Percentiles rank a stretch among this genome's conserved stretches.
Evolutionary conservation across 1,140 invertebrate genomes (phyloP).

Genomic region (Drosophila kurseongensis): DNA sequence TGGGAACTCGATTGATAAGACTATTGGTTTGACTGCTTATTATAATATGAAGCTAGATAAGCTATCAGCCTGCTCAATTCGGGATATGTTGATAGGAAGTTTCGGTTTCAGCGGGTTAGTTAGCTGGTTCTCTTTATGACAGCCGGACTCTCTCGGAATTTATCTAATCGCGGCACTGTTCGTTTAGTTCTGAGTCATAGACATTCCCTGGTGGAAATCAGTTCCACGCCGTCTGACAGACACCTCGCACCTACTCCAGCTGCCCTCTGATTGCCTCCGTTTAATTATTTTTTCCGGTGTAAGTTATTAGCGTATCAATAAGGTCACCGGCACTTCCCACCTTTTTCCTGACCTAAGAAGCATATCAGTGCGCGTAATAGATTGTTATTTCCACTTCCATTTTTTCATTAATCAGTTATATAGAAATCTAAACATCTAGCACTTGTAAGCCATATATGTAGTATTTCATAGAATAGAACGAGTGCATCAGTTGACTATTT

Average conservation of each 20-base stretch:
- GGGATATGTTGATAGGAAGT: background rate
- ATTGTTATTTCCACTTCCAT: too few relatives aligned
- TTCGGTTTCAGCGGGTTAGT: conserved; percentile 1
- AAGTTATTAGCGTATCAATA: conserved; percentile 13
- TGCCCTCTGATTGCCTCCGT: background rate
- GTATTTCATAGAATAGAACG: too few relatives aligned
- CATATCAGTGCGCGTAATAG: background rate
- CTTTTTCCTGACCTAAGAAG: background rate
- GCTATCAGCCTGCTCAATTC: conserved; percentile 2
- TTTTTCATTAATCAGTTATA: too few relatives aligned
- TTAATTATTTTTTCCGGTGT: conserved; percentile 31
- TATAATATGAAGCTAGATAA: background rate
- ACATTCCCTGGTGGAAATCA: conserved; percentile 15
- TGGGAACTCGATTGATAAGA: background rate
- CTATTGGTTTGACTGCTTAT: background rate
- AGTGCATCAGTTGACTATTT: too few relatives aligned
- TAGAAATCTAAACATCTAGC: too few relatives aligned
- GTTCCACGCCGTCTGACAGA: conserved; percentile 12
- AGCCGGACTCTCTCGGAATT: conserved; percentile 28
- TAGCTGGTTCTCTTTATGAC: conserved; percentile 3
- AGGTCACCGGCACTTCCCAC: background rate
- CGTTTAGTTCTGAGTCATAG: conserved; percentile 35
- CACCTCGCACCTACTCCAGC: background rate
- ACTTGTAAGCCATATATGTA: too few relatives aligned
- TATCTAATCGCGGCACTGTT: conserved; percentile 29